These are phyloP conservation scores for Paratrypauchen microcephalus DNA, from an alignment of 2,797 vertebrate species.

Conservation along the genomic window DNA sequence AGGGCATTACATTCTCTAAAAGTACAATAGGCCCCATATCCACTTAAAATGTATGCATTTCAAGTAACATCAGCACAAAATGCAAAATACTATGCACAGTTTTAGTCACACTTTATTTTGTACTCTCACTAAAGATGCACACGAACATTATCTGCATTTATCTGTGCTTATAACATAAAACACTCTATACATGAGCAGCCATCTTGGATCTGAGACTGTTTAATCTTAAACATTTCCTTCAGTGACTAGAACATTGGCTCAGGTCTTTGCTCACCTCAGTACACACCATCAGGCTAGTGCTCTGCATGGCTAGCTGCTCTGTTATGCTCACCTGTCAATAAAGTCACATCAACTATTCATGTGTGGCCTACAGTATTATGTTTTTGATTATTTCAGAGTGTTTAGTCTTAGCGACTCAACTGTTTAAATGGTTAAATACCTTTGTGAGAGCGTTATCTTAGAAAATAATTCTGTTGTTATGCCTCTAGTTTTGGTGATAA, in stretches of 20 bases:
- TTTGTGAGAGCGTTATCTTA: too few relatives aligned
- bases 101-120: slow-evolving; percentile 60
- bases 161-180: slow-evolving; percentile 28
- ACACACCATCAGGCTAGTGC: slow-evolving; percentile 55
- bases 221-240: slow-evolving; percentile 41
- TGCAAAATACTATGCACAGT: slow-evolving; percentile 70
- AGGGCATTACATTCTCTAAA: slow-evolving; percentile 66
- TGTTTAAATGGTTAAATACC: too few relatives aligned
- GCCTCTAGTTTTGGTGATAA: too few relatives aligned
- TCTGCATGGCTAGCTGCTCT: slow-evolving; percentile 67
- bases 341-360: slow-evolving; percentile 50
- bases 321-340: slow-evolving; percentile 61
- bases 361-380: slow-evolving; percentile 21
- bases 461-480: too few relatives aligned
- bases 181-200: slow-evolving; percentile 16
- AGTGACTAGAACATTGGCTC: slow-evolving; percentile 65
- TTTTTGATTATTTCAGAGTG: neutral
- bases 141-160: slow-evolving; percentile 18
- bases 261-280: slow-evolving; percentile 44
- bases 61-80: slow-evolving; percentile 59
- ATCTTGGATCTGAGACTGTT: slow-evolving; percentile 33
- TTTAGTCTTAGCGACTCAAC: neutral
- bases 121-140: slow-evolving; percentile 35
- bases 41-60: slow-evolving; percentile 49
- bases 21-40: slow-evolving; percentile 40